Evolutionary conservation across 2,797 vertebrate species (phyloP).

Genomic region (Tokudaia muenninki): DNA sequence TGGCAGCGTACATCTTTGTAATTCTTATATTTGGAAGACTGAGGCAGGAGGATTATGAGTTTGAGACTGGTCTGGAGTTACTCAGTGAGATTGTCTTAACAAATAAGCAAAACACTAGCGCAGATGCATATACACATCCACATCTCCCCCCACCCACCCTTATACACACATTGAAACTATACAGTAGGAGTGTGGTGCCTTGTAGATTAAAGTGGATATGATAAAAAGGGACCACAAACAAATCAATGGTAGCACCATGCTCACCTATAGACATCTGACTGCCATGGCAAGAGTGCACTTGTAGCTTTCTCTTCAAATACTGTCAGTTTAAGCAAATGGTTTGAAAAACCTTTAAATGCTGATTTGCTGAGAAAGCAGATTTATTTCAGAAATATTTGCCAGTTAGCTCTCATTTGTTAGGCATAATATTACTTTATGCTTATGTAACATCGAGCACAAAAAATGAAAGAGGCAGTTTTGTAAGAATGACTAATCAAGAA

Average conservation of each 20-base stretch:
- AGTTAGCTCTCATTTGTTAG: neutral
- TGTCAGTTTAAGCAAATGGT: neutral
- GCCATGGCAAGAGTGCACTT: fast-evolving
- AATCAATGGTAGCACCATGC: neutral
- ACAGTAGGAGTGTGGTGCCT: too few relatives aligned
- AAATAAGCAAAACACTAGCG: neutral
- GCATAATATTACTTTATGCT: neutral
- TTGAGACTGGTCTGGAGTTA: neutral
- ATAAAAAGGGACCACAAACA: neutral
- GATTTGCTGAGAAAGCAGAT: neutral
- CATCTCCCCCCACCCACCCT: neutral
- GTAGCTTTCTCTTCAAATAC: neutral
- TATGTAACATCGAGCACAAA: neutral
- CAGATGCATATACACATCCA: neutral
- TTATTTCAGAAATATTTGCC: neutral
- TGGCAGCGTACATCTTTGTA: neutral
- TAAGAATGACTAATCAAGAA: neutral
- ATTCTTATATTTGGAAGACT: neutral
- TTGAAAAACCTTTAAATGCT: neutral
- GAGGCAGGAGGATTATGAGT: neutral
- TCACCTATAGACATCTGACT: neutral
- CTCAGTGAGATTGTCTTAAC: neutral
- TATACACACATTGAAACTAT: neutral
- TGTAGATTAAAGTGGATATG: neutral
- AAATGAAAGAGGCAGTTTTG: neutral